Conservation (phyloP, 2,113 vertebrate genomes). For the Zapornia atra region DNA sequence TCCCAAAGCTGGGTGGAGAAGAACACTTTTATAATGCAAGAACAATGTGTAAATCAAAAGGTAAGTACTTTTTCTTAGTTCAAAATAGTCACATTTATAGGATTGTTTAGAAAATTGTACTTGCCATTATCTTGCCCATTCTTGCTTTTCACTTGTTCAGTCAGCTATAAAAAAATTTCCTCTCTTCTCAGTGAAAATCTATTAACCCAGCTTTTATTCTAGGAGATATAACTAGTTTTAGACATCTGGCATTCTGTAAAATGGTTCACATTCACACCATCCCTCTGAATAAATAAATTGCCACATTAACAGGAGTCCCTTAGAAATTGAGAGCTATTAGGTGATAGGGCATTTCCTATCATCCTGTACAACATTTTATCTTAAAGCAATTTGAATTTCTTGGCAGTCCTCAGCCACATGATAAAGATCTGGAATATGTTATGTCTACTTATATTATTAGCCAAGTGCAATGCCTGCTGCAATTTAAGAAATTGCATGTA, state of each 20-base stretch:
- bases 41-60: background rate
- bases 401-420: background rate
- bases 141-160: background rate
- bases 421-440: background rate
- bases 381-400: constrained; percentile 6
- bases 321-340: constrained; percentile 10
- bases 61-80: background rate
- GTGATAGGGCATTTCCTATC: background rate
- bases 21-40: background rate
- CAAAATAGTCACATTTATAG: background rate
- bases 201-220: background rate
- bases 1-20: background rate
- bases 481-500: background rate
- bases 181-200: background rate
- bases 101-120: background rate
- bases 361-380: background rate
- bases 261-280: background rate
- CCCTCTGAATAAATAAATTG: background rate
- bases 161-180: background rate
- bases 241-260: background rate
- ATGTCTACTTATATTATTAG: background rate
- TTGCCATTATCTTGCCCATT: background rate
- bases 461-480: background rate
- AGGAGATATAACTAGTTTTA: background rate
- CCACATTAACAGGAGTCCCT: background rate